Conservation (phyloP, 1,140 invertebrate species). For the Drosophila dunni region DNA sequence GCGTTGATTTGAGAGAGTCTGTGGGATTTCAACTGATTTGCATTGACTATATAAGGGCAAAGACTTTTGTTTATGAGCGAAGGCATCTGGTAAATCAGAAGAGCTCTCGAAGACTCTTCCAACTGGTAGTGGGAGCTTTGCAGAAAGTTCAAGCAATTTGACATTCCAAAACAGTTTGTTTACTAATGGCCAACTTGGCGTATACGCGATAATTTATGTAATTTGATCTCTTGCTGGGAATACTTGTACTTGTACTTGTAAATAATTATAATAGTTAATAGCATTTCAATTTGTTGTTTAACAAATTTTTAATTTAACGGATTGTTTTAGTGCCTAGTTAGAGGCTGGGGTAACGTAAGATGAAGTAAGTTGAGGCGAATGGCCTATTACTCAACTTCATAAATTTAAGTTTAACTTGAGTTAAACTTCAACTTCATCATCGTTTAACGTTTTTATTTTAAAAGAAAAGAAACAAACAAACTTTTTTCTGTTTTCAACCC, state of each 20-base stretch:
- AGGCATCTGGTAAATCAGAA: slow-evolving; percentile 4
- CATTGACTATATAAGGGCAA: slow-evolving; percentile 29
- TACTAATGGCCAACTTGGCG: slow-evolving; percentile 18
- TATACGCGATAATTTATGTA: slow-evolving; percentile 30
- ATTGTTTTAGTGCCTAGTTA: slow-evolving; percentile 10
- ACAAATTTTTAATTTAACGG: slow-evolving; percentile 10
- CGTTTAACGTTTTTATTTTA: slow-evolving; percentile 37
- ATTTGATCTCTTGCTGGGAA: slow-evolving; percentile 39
- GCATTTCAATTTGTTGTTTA: slow-evolving; percentile 23
- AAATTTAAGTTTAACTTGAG: slow-evolving; percentile 33
- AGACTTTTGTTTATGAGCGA: slow-evolving; percentile 8
- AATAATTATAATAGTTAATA: slow-evolving; percentile 32
- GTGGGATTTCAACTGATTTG: slow-evolving; percentile 41
- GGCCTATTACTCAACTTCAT: slow-evolving; percentile 48
- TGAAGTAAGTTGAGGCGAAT: slow-evolving; percentile 8
- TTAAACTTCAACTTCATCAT: slow-evolving; percentile 43
- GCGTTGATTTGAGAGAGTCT: slow-evolving; percentile 37
- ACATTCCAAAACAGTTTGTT: slow-evolving; percentile 23
- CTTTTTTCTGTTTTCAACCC: slow-evolving; percentile 29
- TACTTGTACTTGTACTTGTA: slow-evolving; percentile 2
- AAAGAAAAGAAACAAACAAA: slow-evolving; percentile 50
- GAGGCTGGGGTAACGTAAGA: neutral
- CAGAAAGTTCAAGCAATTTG: slow-evolving; percentile 15
- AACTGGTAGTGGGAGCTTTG: slow-evolving; percentile 13
- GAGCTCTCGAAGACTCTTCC: slow-evolving; percentile 9